These are phyloP conservation scores for Protonemura montana DNA, from an alignment of 2,888 invertebrate genomes.

Conservation along the genomic window DNA sequence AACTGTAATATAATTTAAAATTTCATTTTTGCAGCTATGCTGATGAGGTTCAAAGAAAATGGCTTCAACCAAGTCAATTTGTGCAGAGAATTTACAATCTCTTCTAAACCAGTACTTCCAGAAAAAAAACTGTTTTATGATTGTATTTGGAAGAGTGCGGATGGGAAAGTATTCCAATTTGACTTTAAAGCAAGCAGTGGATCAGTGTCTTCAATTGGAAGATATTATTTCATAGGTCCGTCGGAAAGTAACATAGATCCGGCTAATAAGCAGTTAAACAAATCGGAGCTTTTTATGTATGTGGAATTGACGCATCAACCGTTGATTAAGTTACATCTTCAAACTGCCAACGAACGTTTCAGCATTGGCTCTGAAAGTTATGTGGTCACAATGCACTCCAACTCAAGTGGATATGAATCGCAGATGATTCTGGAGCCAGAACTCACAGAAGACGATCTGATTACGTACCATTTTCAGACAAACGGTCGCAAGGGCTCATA, in stretches of 20 bases:
- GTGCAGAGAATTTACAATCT: conserved; percentile 22
- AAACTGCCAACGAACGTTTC: conserved; percentile 16
- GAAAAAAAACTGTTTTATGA: conserved; percentile 23
- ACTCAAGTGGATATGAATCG: background rate
- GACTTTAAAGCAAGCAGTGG: conserved; percentile 9
- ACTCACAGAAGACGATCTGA: background rate
- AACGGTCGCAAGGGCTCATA: background rate
- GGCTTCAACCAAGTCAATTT: background rate
- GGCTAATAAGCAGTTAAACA: background rate
- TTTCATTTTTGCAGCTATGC: conserved; percentile 16
- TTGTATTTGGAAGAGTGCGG: background rate
- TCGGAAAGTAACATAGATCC: background rate
- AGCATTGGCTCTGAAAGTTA: background rate
- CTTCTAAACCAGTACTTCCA: background rate
- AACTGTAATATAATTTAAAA: background rate
- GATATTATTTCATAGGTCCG: conserved; percentile 7
- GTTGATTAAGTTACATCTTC: background rate
- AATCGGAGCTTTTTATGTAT: conserved; percentile 16
- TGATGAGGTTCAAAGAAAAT: conserved; percentile 14
- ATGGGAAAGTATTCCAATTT: background rate
- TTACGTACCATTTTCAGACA: conserved; percentile 24
- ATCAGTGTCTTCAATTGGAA: background rate
- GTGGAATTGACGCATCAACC: conserved; percentile 8
- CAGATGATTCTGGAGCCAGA: background rate
- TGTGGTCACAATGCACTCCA: background rate